Evolutionary conservation across 2,797 vertebrate genomes (phyloP).

Genomic region (Gorsachius magnificus): DNA sequence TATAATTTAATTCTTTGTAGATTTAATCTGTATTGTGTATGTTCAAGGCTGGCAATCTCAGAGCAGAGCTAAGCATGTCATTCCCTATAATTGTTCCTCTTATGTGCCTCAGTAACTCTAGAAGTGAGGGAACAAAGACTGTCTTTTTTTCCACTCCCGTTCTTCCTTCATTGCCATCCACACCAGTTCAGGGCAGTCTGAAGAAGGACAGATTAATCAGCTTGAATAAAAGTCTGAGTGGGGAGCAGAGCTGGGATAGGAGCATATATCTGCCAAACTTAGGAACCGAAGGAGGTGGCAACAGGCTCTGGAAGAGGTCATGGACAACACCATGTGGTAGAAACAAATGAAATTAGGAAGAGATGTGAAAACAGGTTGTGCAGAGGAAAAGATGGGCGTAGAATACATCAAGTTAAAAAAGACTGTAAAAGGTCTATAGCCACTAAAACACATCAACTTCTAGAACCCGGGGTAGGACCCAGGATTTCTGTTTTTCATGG

Average conservation of each 20-base stretch:
- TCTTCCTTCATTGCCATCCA: background rate
- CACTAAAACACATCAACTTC: background rate
- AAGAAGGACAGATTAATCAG: background rate
- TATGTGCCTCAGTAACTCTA: background rate
- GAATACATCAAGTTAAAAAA: background rate
- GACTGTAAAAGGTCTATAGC: background rate
- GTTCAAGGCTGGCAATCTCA: background rate
- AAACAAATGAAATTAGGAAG: background rate
- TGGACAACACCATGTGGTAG: background rate
- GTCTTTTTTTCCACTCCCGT: background rate
- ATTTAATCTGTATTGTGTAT: background rate
- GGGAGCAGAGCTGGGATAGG: background rate
- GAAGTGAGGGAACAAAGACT: background rate
- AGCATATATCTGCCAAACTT: background rate
- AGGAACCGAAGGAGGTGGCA: background rate
- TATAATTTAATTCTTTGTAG: constrained; percentile 6
- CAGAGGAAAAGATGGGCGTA: background rate
- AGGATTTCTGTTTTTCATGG: background rate
- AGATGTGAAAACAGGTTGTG: background rate
- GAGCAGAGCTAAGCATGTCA: background rate
- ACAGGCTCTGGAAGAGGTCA: background rate
- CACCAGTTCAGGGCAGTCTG: background rate
- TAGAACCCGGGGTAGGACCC: background rate
- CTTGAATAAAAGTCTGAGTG: background rate
- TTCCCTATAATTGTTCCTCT: background rate